phyloP scores from a whole-genome alignment of 2,113 vertebrate species.

The Alouatta palliata region DNA sequence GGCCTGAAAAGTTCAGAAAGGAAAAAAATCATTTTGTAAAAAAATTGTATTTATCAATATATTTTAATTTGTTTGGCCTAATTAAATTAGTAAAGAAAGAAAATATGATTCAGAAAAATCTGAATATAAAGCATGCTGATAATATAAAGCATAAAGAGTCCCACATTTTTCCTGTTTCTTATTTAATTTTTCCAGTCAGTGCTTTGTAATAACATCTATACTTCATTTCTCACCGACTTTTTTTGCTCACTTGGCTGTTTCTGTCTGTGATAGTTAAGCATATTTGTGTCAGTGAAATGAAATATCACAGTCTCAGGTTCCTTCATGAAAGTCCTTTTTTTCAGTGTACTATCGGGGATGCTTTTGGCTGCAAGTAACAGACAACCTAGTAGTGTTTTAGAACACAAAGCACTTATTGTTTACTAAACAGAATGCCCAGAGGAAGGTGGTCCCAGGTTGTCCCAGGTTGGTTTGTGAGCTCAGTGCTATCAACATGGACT shows the following conservation, averaged over 20 bases:
- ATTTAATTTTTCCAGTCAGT: constrained; percentile 1
- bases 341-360: neutral
- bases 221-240: neutral
- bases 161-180: neutral
- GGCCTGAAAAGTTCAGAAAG: constrained; percentile 3
- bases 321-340: neutral
- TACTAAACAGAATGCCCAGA: neutral
- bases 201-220: neutral
- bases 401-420: constrained; percentile 11
- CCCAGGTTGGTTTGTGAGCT: neutral
- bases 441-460: neutral
- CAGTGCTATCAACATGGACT: neutral
- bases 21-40: constrained; percentile 15
- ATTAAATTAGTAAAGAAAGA: constrained; percentile 31
- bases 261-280: neutral
- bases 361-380: constrained; percentile 8
- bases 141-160: neutral
- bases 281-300: constrained; percentile 28
- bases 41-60: neutral
- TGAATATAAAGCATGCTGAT: constrained; percentile 39
- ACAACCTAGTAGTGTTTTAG: neutral
- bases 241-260: constrained; percentile 32
- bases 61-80: neutral
- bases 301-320: neutral
- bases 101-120: neutral